phyloP scores from a whole-genome alignment of 2,113 vertebrate genomes.

The Erythrolamprus reginae region DNA sequence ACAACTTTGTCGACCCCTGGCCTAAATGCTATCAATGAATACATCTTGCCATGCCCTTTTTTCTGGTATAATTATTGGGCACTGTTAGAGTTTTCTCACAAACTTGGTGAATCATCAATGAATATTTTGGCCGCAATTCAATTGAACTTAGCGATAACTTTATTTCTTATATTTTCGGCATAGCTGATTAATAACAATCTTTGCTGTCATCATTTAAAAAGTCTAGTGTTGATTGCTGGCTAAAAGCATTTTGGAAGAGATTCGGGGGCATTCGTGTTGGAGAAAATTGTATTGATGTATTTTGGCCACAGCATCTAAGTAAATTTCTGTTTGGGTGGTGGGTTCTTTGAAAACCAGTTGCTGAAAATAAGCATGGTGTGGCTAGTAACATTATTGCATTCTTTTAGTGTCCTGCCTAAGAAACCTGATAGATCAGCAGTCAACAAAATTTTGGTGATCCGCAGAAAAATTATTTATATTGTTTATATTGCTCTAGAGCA shows the following conservation, averaged over 20 bases:
- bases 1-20: no score
- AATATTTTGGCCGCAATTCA: not conserved
- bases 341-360: not conserved
- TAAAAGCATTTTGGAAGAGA: not conserved
- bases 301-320: not conserved
- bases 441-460: no score
- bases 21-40: not conserved
- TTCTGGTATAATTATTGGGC: not conserved
- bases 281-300: not conserved
- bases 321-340: not conserved
- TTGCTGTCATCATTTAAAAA: not conserved
- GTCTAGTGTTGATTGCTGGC: not conserved
- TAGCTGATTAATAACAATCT: not conserved
- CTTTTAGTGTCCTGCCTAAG: not conserved
- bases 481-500: no score
- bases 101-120: not conserved
- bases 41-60: not conserved
- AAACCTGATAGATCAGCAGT: no score
- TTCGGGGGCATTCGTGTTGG: not conserved
- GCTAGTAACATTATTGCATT: not conserved
- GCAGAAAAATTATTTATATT: no score
- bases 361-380: not conserved
- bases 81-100: not conserved
- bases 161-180: not conserved
- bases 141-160: not conserved